Evolutionary conservation across 2,888 invertebrate genomes (phyloP), one percentile per base, ranked within the genome.

Genomic region (Pollenia griseotomentosa): DNA sequence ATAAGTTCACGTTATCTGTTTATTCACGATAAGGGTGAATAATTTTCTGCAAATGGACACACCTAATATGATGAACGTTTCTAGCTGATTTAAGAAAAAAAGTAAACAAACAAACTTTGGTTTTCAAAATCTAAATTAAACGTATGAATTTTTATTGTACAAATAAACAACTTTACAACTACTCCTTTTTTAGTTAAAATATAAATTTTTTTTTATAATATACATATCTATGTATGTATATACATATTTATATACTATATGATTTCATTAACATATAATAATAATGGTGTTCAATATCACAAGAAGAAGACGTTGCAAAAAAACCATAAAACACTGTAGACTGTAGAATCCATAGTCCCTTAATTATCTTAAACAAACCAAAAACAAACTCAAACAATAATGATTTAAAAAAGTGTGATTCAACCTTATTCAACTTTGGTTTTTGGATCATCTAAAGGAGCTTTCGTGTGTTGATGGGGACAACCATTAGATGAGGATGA

Each of bases 301-400:
- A 85, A 85, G 84, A 66, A 73, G 73, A 85, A 80, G 74, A 85
- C 79, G 73, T 77, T 83, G 51, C 77, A 81, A 87, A 75, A 83
- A 75, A 73, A 74, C 61, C 48, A 57, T 70, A 70, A 79, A 79
- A 86, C 74, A 74, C 51, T 33, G 33, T 77, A 80, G 57, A 80
- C 68, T 83, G 71, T 83, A 74, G 71, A 73, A 61, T 66, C 83
- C 51, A 70, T 81, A 73, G 65, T 82, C 84, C 78, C 81, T 51
- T 82, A 81, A 74, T 70, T 77, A 74, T 84, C 63, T 46, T 83
- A 84, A 77, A 81, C 9, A 63, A 78, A 57, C 51, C 19, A 14
- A 48, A 23, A 59, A 12, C 59, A 61, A 71, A 23, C 2, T 55
- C 6, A 63, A 65, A 48, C 33, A 10, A 40, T 33, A n/a, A 57